Evolutionary conservation across 2,113 vertebrate genomes (phyloP).

Genomic region (Stigmatopora argus): DNA sequence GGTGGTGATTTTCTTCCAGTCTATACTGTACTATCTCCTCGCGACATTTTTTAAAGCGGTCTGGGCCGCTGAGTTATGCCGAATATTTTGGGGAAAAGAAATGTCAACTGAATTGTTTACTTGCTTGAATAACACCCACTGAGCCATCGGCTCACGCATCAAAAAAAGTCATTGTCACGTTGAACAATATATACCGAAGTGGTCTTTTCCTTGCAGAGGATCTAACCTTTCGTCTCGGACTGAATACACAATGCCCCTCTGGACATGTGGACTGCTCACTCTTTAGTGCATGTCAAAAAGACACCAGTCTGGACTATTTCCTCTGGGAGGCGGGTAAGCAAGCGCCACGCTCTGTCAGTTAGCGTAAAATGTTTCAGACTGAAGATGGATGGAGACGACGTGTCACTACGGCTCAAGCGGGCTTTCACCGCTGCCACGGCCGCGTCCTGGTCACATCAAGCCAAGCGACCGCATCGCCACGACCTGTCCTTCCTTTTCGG

Average conservation of each 20-base stretch:
- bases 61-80: background rate
- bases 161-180: slow-evolving; percentile 65
- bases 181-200: slow-evolving; percentile 63
- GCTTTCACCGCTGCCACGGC: slow-evolving; percentile 71
- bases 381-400: slow-evolving; percentile 74
- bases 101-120: slow-evolving; percentile 59
- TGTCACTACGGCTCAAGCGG: slow-evolving; percentile 70
- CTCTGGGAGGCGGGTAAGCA: slow-evolving; percentile 72
- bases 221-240: slow-evolving; percentile 72
- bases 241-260: slow-evolving; percentile 71
- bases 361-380: slow-evolving; percentile 74
- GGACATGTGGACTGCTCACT: slow-evolving; percentile 85
- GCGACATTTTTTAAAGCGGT: no score
- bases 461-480: slow-evolving; percentile 68
- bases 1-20: no score
- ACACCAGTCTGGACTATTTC: slow-evolving; percentile 74
- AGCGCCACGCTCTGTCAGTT: slow-evolving; percentile 74
- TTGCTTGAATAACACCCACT: slow-evolving; percentile 57
- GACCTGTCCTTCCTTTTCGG: slow-evolving; percentile 71
- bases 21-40: no score
- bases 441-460: slow-evolving; percentile 71
- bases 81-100: slow-evolving; percentile 5
- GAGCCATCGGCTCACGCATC: background rate
- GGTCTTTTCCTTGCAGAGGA: slow-evolving; percentile 61
- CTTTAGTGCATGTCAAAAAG: slow-evolving; percentile 79